Evolutionary conservation across 2,797 vertebrate genomes (phyloP), one percentile per base, ranked within the genome.

Genomic region (Rallus crepitans): DNA sequence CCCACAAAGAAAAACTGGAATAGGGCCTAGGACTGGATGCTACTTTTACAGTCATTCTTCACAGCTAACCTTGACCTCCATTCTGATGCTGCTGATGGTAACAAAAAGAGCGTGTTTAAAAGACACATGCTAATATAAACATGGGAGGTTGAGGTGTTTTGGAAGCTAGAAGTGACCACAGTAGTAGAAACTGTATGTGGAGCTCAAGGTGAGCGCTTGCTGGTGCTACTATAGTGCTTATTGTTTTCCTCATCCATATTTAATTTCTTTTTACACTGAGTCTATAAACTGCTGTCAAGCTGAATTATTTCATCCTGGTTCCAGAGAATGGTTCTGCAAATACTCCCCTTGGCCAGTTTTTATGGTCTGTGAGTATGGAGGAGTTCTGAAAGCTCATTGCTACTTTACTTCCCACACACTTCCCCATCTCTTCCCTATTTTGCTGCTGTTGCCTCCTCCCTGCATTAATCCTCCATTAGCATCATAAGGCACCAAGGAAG

Each of bases 271-370:
- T 70, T 55, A 65, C 39, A n/a, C 14, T 8, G 33, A 21, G 8
- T 37, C 24, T 82, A 50, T 91, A 76, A 92, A 89, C 50, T 89
- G 57, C 78, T 93, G 76, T 90, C 72, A 60, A 35, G 30, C 25
- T 84, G 81, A 97, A 63, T 94, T 94, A 88, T 94, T 92, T 88
- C 69, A 65, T 83, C 69, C 61, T 68, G 10, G 59, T 95, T 96
- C 70, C 93, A 83, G 63, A 88, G 53, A 84, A 82, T 69, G 61
- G n/a, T 80, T 94, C 72, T 77, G 61, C 87, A 95, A 92, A 89
- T 92, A 91, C 68, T 92, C 71, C 60, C 94, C 81, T 94, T 4
- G 8, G 33, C 19, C n/a, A 45, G n/a, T 80, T 93, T 95, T 95
- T 94, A 92, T 70, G 87, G 33, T 77, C 84, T 92, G 64, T 90